Evolutionary conservation across 2,797 vertebrate species (phyloP).

Genomic region (Falco biarmicus): DNA sequence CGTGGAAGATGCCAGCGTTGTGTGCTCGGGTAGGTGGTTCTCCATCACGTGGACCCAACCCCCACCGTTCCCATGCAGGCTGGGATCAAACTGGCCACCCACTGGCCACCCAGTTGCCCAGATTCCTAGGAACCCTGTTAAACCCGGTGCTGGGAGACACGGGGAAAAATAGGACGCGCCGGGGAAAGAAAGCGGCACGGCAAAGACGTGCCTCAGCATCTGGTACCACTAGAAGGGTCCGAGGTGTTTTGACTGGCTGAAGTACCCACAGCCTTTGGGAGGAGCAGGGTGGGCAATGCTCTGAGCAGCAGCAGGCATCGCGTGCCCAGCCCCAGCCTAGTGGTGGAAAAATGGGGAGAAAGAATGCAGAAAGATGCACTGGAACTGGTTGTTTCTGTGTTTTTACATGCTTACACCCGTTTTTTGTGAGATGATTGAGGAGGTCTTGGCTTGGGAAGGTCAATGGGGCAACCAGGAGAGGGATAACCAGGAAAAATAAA

Average conservation of each 20-base stretch:
- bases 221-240: too few relatives aligned
- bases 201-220: not conserved
- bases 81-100: not conserved
- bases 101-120: not conserved
- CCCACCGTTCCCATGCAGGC: not conserved
- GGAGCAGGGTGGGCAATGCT: not conserved
- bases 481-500: too few relatives aligned
- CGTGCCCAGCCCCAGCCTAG: not conserved
- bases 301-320: not conserved
- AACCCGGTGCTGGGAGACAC: not conserved
- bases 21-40: slow-evolving; percentile 48
- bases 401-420: not conserved
- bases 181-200: not conserved
- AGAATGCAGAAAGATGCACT: not conserved
- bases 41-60: not conserved
- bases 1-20: slow-evolving; percentile 18
- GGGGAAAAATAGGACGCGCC: too few relatives aligned
- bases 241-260: not conserved
- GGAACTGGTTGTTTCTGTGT: not conserved
- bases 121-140: not conserved
- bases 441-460: not conserved
- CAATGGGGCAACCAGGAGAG: not conserved
- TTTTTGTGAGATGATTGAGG: not conserved
- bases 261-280: not conserved
- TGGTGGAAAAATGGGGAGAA: not conserved